A percentile compares a stretch with the other conserved stretches of the same genome.
These are phyloP conservation scores for Tenrec ecaudatus DNA, from an alignment of 2,113 vertebrate genomes.

Conservation along the genomic window DNA sequence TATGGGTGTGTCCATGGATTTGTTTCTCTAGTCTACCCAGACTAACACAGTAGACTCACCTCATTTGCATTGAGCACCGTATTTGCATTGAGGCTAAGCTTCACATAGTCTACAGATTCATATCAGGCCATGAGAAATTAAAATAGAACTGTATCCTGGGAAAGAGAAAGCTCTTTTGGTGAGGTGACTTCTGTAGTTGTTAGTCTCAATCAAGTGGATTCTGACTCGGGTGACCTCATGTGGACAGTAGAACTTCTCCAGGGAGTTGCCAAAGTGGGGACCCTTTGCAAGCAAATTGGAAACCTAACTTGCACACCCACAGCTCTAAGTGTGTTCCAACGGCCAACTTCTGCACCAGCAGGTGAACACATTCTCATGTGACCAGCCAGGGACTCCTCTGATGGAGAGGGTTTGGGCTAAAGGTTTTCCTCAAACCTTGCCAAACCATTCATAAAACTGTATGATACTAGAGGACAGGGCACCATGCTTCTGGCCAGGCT, in stretches of 20 bases:
- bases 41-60: no score
- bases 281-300: no score
- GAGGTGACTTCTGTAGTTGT: neutral
- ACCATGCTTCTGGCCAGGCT: neutral
- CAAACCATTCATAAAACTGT: neutral
- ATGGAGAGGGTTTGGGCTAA: neutral
- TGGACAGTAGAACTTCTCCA: neutral
- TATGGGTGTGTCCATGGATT: no score
- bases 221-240: neutral
- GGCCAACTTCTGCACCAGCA: no score
- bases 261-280: no score
- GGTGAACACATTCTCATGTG: neutral
- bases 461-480: neutral
- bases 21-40: no score
- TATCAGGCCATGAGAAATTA: neutral
- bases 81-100: no score
- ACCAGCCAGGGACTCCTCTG: neutral
- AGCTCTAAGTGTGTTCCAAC: no score
- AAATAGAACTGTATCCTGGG: neutral
- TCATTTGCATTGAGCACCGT: no score
- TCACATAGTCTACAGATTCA: neutral
- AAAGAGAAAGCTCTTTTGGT: neutral
- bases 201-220: neutral
- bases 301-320: no score
- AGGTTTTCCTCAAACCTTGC: neutral